Conservation (phyloP, 2,797 vertebrate genomes). For the Sphenopsis melanotis region DNA sequence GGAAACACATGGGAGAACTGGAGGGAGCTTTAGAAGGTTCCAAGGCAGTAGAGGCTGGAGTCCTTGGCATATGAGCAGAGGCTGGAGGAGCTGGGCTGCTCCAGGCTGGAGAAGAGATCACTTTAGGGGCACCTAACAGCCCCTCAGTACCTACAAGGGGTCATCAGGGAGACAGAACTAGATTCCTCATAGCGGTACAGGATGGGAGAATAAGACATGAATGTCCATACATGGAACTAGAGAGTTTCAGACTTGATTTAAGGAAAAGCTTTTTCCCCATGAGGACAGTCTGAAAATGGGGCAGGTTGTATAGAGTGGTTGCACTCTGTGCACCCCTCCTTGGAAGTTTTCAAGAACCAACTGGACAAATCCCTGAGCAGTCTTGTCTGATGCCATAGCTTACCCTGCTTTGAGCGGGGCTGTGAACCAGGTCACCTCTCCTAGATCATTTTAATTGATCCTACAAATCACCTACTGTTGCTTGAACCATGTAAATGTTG, state of each 20-base stretch:
- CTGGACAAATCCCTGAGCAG: not conserved
- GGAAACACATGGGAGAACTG: not conserved
- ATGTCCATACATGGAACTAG: not conserved
- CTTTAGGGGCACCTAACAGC: not conserved
- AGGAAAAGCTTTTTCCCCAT: not conserved
- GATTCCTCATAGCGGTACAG: not conserved
- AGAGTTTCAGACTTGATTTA: not conserved
- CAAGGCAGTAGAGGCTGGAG: not conserved
- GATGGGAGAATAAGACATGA: not conserved
- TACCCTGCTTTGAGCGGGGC: not conserved
- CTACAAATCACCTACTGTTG: not conserved
- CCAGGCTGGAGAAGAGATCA: not conserved
- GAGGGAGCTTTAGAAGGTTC: not conserved
- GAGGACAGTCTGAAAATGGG: not conserved
- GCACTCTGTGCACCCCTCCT: not conserved
- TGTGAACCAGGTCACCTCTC: not conserved
- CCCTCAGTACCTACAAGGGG: accelerated
- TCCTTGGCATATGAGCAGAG: accelerated
- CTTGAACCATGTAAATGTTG: not conserved
- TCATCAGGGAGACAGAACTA: not conserved
- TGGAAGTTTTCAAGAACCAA: not conserved
- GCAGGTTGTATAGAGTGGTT: not conserved
- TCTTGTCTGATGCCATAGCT: not conserved
- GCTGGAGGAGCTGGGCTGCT: not conserved
- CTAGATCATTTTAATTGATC: not conserved